Evolutionary conservation across 2,113 vertebrate genomes (phyloP), one percentile per base, ranked within the genome.

Genomic region (Apistogramma diplotaenia): DNA sequence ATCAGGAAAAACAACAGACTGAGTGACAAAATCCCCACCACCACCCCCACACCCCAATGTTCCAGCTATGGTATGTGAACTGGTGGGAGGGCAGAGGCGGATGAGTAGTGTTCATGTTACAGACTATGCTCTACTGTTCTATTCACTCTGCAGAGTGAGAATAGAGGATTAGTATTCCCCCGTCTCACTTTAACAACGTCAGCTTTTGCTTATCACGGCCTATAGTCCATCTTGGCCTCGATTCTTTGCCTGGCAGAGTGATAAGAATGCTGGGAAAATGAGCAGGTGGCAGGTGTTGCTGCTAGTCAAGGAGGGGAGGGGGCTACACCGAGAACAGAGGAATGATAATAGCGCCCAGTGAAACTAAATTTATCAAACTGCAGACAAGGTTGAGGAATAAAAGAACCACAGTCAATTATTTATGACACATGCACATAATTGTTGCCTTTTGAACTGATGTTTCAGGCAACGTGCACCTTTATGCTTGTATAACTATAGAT

Each of bases 231-330:
- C 89, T 89, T 85, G 77, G 87, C 79, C 89, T 82, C 78, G 16
- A 73, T 77, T 27, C 71, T 75, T 31, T 6, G 53, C 61, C 85
- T 74, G 78, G 54, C 4, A 12, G 40, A 71, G 77, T 86, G 94
- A 94, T 94, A 94, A 95, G 93, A 88, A 90, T 78, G 83, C 90
- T 95, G 94, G 93, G 93, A 95, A 94, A 93, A 89, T 83, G 46
- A 90, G 85, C 94, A 95, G 94, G 94, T 93, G 94, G 87, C 88
- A 88, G 81, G 85, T 89, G 90, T 75, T 23, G 10, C 61, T 86
- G 76, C 83, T 79, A 19, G 71, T 57, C 8, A 31, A 21, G 65
- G n/a, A n/a, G n/a, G 11, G 43, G 59, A 70, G 83, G 21, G 40
- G 61, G 72, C 35, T 76, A 54, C 54, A 15, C 16, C 46, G 58